phyloP scores from a whole-genome alignment of 2,888 invertebrate species.

The Tineola bisselliella region DNA sequence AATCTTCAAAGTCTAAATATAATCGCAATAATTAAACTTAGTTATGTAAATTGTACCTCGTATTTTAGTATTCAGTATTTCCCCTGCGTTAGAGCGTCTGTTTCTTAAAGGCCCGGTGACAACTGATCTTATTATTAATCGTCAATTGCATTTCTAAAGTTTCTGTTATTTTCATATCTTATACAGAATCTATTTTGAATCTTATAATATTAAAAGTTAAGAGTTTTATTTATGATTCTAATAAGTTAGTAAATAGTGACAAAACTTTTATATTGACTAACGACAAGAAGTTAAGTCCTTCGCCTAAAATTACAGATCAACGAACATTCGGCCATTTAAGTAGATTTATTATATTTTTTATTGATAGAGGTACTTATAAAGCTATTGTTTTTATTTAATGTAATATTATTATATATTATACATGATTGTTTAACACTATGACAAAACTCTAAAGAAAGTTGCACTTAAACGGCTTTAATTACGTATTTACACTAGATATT shows the following conservation, averaged over 20 bases:
- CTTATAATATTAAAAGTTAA: neutral
- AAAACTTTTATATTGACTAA: neutral
- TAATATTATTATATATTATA: no score
- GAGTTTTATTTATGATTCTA: neutral
- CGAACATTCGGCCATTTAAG: neutral
- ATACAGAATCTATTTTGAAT: no score
- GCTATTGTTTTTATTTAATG: neutral
- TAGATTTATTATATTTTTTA: neutral
- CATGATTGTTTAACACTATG: no score
- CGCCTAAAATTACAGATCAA: neutral
- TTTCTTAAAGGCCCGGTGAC: neutral
- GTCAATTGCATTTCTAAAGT: neutral
- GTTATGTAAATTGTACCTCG: neutral
- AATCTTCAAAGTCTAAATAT: neutral
- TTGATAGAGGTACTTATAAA: neutral
- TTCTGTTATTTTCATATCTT: neutral
- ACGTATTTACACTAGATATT: no score
- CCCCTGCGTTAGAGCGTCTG: neutral
- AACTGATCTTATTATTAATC: neutral
- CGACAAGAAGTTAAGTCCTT: neutral
- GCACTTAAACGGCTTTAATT: no score
- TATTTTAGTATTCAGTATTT: neutral
- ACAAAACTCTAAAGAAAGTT: no score
- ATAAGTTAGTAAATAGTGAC: neutral
- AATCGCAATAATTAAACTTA: neutral